Evolutionary conservation across 2,888 invertebrate genomes (phyloP).

Genomic region (Portevinia maculata): DNA sequence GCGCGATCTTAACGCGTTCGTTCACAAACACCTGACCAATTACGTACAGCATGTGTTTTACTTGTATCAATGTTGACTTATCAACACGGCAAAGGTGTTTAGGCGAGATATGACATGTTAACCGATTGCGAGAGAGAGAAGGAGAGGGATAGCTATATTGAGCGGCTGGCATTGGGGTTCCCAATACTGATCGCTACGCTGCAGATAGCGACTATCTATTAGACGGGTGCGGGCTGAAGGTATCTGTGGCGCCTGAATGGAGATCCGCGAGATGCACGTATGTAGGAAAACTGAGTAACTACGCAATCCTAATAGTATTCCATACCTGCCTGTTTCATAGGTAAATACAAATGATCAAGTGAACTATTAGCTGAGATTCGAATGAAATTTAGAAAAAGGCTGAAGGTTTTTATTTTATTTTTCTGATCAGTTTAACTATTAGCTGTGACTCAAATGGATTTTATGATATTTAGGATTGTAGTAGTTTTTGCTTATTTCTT

Average conservation of each 20-base stretch:
- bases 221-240: neutral
- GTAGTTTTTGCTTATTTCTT: no score
- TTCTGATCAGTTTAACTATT: no score
- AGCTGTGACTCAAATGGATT: no score
- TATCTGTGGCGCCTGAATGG: neutral
- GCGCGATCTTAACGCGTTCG: slow-evolving; percentile 68
- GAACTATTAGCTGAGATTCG: no score
- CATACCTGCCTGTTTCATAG: no score
- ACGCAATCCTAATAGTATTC: no score
- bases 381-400: no score
- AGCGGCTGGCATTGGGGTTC: slow-evolving; percentile 43
- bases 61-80: slow-evolving; percentile 55
- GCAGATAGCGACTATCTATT: neutral
- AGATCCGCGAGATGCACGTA: no score
- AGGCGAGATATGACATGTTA: slow-evolving; percentile 47
- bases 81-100: slow-evolving; percentile 60
- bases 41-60: slow-evolving; percentile 49
- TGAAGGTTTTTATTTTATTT: no score
- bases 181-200: neutral
- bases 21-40: slow-evolving; percentile 63
- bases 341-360: no score
- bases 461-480: no score
- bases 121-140: neutral
- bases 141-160: slow-evolving; percentile 14
- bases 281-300: no score